Base-by-base conservation (phyloP, 2,888 invertebrate species). In the Trachelus stipa region DNA sequence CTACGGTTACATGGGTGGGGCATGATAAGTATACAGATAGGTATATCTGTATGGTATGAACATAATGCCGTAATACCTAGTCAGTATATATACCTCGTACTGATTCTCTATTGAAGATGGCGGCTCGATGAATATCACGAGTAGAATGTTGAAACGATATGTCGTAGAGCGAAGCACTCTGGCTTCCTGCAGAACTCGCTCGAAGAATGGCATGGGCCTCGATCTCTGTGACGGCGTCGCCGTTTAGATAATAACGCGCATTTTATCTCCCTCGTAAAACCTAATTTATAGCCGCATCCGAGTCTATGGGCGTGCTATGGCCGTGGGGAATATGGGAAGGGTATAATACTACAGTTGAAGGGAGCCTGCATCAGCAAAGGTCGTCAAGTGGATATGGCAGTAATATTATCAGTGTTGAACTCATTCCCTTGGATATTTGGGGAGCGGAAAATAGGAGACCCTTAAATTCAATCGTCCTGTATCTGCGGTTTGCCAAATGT, bases 211-310 rank as follows among this genome's bases (percentile, higher is more conserved):
- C 86, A 85, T 84, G 86, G 87, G 85, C 86, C 87, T 85, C 88
- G 89, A 89, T 89, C 88, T 88, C 86, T 88, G 87, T 88, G 89
- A 90, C 88, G 88, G 88, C 88, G 87, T 87, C 87, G 90, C 90
- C 90, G 90, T 91, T 91, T 91, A 91, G 91, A 91, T 91, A 91
- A 91, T 91, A 91, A 91, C 89, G 90, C 88, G 90, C 89, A 89
- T 91, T 91, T 91, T 91, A 91, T 91, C 91, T 91, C 87, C 87
- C 90, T 91, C 91, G 89, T 91, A 91, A 91, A 91, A 90, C 87
- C 86, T 91, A 91, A 91, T 91, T 91, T 91, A 91, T 89, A 86
- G 88, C 87, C 87, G 85, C 88, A 89, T 89, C 87, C 88, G 83
- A 88, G 89, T 90, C 90, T 88, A 90, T 89, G 87, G 88, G 88